These are phyloP conservation scores for Odontophorus gujanensis DNA, from an alignment of 2,113 vertebrate genomes.

Conservation along the genomic window DNA sequence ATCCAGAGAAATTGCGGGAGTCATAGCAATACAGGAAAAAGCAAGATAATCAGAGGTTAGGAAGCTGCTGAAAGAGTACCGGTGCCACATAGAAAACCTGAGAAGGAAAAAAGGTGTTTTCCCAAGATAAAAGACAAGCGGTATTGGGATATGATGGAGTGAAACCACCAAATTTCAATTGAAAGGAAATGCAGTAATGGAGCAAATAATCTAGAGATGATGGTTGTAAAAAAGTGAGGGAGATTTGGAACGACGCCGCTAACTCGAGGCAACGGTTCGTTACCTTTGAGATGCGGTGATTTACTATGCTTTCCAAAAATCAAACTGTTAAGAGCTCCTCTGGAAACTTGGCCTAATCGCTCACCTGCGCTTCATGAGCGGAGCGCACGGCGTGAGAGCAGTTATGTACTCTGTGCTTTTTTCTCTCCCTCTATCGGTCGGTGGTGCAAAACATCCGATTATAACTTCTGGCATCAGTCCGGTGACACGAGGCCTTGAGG, in stretches of 20 bases:
- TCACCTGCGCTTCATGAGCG: neutral
- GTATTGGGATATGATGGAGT: neutral
- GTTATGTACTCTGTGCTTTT: neutral
- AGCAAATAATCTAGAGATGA: neutral
- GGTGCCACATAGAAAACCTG: neutral
- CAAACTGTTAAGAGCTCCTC: neutral
- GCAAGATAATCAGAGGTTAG: neutral
- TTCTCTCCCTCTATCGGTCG: neutral
- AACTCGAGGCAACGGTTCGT: neutral
- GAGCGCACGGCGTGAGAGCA: neutral
- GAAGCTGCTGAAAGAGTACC: neutral
- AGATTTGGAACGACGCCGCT: neutral
- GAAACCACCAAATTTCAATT: neutral
- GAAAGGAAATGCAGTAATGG: neutral
- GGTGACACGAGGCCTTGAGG: neutral
- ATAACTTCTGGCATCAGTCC: neutral
- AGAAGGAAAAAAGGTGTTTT: neutral
- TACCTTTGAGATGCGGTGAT: neutral
- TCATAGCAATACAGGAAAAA: neutral
- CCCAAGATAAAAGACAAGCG: neutral
- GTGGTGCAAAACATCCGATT: neutral
- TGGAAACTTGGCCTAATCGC: neutral
- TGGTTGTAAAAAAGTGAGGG: rapidly evolving
- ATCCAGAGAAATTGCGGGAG: neutral
- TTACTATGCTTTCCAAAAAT: neutral